These are phyloP conservation scores for Heterotilapia buettikoferi DNA, from an alignment of 2,113 vertebrate genomes.

Conservation along the genomic window DNA sequence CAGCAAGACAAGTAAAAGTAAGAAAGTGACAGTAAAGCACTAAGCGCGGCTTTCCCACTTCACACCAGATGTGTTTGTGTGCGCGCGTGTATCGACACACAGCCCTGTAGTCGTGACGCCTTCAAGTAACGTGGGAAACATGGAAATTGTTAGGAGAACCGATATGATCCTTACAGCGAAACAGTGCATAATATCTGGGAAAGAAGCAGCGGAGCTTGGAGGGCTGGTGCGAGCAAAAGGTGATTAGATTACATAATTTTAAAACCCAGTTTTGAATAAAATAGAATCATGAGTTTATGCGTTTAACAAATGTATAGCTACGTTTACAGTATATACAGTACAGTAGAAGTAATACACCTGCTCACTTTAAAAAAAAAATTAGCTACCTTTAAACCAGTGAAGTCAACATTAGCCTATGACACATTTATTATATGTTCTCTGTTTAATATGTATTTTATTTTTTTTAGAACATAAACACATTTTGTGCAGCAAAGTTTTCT, in stretches of 20 bases:
- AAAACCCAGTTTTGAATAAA: not conserved
- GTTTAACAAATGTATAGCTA: not conserved
- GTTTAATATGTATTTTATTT: not conserved
- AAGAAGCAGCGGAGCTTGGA: not conserved
- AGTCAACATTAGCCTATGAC: not conserved
- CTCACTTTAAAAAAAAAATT: not conserved
- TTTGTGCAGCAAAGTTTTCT: not conserved
- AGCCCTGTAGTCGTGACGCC: not conserved
- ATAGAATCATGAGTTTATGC: not conserved
- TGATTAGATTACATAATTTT: not conserved
- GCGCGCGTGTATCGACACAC: conserved; percentile 16
- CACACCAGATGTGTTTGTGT: conserved; percentile 45
- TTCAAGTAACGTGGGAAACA: conserved; percentile 32
- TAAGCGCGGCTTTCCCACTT: conserved; percentile 15
- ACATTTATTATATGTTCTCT: not conserved
- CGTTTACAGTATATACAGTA: not conserved
- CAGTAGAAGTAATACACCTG: not conserved
- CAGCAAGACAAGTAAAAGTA: not conserved
- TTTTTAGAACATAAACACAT: not conserved
- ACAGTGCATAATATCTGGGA: not conserved
- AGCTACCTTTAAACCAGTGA: not conserved
- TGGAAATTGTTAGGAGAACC: not conserved
- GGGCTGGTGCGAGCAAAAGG: not conserved
- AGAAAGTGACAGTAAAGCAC: not conserved
- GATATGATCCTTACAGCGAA: not conserved